phyloP scores from a whole-genome alignment of 2,888 invertebrate species.

The Cloeon dipterum region DNA sequence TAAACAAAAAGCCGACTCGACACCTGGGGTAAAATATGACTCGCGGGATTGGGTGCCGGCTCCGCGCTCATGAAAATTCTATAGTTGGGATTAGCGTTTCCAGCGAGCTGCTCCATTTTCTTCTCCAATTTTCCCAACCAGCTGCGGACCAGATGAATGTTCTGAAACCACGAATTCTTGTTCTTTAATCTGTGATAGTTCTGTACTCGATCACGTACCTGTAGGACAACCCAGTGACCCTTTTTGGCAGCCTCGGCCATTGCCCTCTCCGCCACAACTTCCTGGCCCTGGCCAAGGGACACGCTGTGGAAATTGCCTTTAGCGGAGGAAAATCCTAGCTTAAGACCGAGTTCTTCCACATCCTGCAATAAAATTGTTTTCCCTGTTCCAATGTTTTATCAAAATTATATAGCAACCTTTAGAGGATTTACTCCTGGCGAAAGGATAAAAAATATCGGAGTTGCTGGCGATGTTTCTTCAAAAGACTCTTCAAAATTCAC shows the following conservation, averaged over 20 bases:
- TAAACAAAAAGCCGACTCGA: not conserved
- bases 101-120: conserved; percentile 62
- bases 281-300: conserved; percentile 85
- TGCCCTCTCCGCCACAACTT: conserved; percentile 71
- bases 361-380: conserved; percentile 41
- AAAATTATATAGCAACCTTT: conserved; percentile 26
- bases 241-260: conserved; percentile 48
- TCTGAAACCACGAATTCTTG: too few relatives aligned
- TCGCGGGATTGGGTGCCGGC: conserved; percentile 43
- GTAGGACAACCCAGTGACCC: conserved; percentile 83
- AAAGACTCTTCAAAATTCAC: conserved; percentile 68
- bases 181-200: too few relatives aligned
- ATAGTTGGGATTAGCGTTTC: conserved; percentile 36
- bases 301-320: conserved; percentile 76
- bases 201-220: too few relatives aligned
- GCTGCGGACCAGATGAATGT: conserved; percentile 72
- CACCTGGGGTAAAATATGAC: conserved; percentile 31
- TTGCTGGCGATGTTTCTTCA: conserved; percentile 60
- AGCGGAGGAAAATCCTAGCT: conserved; percentile 55
- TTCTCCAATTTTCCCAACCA: conserved; percentile 82
- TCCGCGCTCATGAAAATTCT: conserved; percentile 70
- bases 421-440: conserved; percentile 88
- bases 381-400: too few relatives aligned
- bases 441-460: conserved; percentile 81
- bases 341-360: conserved; percentile 64